Percentiles rank a stretch among this genome's conserved stretches.
Evolutionary conservation across 2,797 vertebrate genomes (phyloP).

Genomic region (Anguilla anguilla): DNA sequence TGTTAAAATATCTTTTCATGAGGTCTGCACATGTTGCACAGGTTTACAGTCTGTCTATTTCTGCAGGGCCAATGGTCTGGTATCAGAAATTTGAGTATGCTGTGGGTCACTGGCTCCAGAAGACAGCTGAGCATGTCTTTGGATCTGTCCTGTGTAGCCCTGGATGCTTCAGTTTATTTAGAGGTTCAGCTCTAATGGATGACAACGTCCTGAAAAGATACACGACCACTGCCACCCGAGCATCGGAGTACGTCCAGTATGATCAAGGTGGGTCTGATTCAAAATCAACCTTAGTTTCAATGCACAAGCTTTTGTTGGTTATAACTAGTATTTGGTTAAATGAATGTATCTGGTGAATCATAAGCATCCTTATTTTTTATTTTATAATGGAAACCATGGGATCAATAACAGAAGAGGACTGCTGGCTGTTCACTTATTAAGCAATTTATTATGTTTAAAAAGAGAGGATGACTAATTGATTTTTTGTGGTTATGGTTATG

Average conservation of each 20-base stretch:
- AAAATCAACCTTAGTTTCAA: neutral
- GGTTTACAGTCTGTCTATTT: neutral
- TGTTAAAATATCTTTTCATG: neutral
- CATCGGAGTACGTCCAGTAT: slow-evolving; percentile 78
- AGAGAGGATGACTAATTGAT: neutral
- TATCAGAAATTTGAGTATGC: slow-evolving; percentile 86
- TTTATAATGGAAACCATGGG: no score
- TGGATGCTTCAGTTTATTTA: slow-evolving; percentile 81
- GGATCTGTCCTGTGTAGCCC: slow-evolving; percentile 81
- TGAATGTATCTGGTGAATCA: neutral
- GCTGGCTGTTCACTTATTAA: no score
- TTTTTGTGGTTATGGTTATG: neutral
- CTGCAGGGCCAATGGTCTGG: slow-evolving; percentile 81
- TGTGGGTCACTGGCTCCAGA: slow-evolving; percentile 83
- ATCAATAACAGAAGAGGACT: no score
- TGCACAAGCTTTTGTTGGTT: neutral
- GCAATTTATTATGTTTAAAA: neutral
- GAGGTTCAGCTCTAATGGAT: slow-evolving; percentile 80
- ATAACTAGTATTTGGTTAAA: neutral
- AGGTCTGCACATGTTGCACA: neutral
- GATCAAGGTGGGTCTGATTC: slow-evolving; percentile 72
- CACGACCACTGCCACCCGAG: slow-evolving; percentile 72
- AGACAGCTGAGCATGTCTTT: slow-evolving; percentile 81
- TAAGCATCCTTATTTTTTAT: no score
- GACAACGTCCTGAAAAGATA: slow-evolving; percentile 79